Percentiles rank a stretch among this genome's conserved stretches.
These are phyloP conservation scores for Megalonaias nervosa DNA, from an alignment of 1,140 invertebrate species.

Conservation along the genomic window DNA sequence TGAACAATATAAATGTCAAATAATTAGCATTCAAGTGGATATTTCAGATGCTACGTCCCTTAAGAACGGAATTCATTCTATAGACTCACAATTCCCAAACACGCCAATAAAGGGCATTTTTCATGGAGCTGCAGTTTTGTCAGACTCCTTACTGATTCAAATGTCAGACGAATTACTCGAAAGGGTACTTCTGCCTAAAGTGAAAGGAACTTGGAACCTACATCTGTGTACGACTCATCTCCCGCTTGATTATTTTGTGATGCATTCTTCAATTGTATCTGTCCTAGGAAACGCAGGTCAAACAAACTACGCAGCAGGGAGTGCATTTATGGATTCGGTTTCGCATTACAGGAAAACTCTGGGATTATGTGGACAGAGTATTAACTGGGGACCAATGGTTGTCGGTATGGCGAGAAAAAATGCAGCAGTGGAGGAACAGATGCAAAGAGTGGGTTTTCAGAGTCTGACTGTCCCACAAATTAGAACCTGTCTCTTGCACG, in stretches of 20 bases:
- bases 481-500: slow-evolving; percentile 10
- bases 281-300: slow-evolving; percentile 53
- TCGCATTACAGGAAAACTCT: slow-evolving; percentile 41
- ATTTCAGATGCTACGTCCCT: slow-evolving; percentile 17
- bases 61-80: background rate
- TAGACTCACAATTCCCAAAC: background rate
- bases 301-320: slow-evolving; percentile 52
- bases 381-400: slow-evolving; percentile 19
- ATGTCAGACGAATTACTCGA: slow-evolving; percentile 43
- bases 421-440: slow-evolving; percentile 11
- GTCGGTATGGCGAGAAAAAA: slow-evolving; percentile 18
- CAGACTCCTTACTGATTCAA: slow-evolving; percentile 38
- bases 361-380: slow-evolving; percentile 40
- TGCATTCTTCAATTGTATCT: slow-evolving; percentile 53
- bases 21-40: slow-evolving; percentile 43
- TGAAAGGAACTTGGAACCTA: slow-evolving; percentile 58
- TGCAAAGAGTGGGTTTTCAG: slow-evolving; percentile 9
- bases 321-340: slow-evolving; percentile 51
- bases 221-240: slow-evolving; percentile 44
- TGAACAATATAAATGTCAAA: slow-evolving; percentile 22
- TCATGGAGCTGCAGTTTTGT: slow-evolving; percentile 53
- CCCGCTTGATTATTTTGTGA: slow-evolving; percentile 50
- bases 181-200: slow-evolving; percentile 48
- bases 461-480: background rate
- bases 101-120: slow-evolving; percentile 50